phyloP scores from a whole-genome alignment of 2,113 vertebrate species.

The Pleuronectes platessa region DNA sequence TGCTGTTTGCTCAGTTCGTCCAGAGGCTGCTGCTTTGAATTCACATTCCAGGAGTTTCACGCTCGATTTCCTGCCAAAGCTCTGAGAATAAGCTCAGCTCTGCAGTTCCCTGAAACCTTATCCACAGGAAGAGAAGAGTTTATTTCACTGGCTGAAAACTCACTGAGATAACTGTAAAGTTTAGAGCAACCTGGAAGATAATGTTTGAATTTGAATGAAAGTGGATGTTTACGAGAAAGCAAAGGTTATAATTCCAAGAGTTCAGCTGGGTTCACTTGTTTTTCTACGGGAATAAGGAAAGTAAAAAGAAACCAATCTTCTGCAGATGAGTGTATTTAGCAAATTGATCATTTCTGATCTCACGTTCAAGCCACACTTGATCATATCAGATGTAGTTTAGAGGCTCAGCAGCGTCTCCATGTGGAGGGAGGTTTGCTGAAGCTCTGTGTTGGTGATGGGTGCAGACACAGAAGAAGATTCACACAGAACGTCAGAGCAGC shows the following conservation, averaged over 20 bases:
- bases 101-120: not conserved
- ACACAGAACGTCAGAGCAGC: too few relatives aligned
- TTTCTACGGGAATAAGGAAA: not conserved
- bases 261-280: not conserved
- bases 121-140: not conserved
- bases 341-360: not conserved
- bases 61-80: not conserved
- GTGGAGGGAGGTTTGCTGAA: not conserved
- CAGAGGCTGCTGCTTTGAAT: not conserved
- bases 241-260: not conserved
- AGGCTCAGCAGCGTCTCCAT: not conserved
- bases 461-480: too few relatives aligned
- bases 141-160: not conserved
- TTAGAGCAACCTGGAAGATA: not conserved
- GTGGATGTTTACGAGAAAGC: too few relatives aligned
- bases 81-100: slow-evolving; percentile 2
- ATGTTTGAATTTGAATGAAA: not conserved
- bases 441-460: not conserved
- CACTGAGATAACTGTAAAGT: not conserved
- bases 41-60: slow-evolving; percentile 53
- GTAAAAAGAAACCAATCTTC: not conserved
- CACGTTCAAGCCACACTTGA: not conserved
- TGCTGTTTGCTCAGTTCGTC: slow-evolving; percentile 4
- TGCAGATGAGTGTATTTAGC: not conserved
- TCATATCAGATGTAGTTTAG: too few relatives aligned